Evolutionary conservation across 2,113 vertebrate species (phyloP), one percentile per base, ranked within the genome.

Genomic region (Boleophthalmus pectinirostris): DNA sequence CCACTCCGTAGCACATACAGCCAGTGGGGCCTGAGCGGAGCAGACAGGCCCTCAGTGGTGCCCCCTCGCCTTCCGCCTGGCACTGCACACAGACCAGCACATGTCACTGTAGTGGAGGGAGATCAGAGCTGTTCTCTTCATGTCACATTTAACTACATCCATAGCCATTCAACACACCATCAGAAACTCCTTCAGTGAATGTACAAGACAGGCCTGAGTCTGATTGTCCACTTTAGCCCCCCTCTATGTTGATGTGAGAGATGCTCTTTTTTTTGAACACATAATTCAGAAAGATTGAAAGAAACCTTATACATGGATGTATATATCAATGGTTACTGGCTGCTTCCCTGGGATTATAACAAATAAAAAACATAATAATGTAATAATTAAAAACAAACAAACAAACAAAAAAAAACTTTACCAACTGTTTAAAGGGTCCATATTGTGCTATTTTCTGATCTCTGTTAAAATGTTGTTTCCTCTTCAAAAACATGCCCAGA

Each of bases 121-220:
- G 83, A 94, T 92, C 85, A 88, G 88, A 95, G 94, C 93, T 94
- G 92, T 93, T 95, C 93, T 95, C 91, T 95, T 95, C 78, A 91
- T 80, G 81, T 94, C 94, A 94, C 84, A 85, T 90, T 90, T 88
- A 93, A 89, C 91, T 91, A 83, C 86, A 49, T 85, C 65, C 66
- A 56, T 51, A 16, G 51, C 51, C 23, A 3, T 6, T 69, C 18
- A 7, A 68, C 65, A 54, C 18, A 54, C 66, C 46, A 49, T n/a
- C 66, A 66, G 49, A 69, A 51, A 57, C 71, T 69, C 68, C 72
- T 66, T 47, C 76, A 72, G 35, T 13, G 49, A 20, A 35, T 9
- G 38, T 43, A 56, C n/a, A 23, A 13, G 23, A 58, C 21, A 58
- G 23, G 56, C 3, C 56, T 2, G 24, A 29, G 25, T 33, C 5